phyloP scores from a whole-genome alignment of 2,113 vertebrate species.

The Cairina moschata region DNA sequence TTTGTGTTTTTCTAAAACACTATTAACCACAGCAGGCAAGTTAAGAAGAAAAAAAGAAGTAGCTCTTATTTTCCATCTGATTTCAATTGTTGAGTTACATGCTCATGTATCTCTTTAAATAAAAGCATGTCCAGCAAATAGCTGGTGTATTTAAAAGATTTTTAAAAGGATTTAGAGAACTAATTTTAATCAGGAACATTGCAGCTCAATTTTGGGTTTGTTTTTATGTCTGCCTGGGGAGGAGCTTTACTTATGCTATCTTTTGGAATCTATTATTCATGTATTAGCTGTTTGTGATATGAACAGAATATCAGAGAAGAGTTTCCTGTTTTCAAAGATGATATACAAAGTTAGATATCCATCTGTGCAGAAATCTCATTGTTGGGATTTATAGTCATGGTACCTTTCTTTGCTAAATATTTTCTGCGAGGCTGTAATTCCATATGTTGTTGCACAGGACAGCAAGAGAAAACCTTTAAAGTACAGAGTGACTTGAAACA shows the following conservation, averaged over 20 bases:
- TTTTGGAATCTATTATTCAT: constrained; percentile 18
- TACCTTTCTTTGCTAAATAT: not conserved
- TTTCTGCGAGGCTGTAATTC: not conserved
- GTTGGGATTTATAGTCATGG: not conserved
- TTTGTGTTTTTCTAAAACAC: not conserved
- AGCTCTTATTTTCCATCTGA: not conserved
- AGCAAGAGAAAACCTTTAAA: not conserved
- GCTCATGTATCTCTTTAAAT: not conserved
- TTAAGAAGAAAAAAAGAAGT: not conserved
- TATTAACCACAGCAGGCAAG: not conserved
- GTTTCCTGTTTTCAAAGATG: not conserved
- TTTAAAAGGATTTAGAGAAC: constrained; percentile 30
- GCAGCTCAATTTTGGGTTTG: not conserved
- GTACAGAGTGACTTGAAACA: not conserved
- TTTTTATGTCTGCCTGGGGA: not conserved
- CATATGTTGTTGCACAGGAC: not conserved
- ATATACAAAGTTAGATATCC: not conserved
- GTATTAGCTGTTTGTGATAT: not conserved
- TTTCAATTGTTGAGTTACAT: not conserved
- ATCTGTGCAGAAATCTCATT: not conserved
- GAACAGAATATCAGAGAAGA: not conserved
- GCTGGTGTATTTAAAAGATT: not conserved
- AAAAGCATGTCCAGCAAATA: constrained; percentile 5
- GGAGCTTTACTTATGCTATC: not conserved
- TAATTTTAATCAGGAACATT: constrained; percentile 12